A percentile compares a stretch with the other conserved stretches of the same genome.
These are phyloP conservation scores for Perizoma affinitatum DNA, from an alignment of 2,888 invertebrate species.

Conservation along the genomic window DNA sequence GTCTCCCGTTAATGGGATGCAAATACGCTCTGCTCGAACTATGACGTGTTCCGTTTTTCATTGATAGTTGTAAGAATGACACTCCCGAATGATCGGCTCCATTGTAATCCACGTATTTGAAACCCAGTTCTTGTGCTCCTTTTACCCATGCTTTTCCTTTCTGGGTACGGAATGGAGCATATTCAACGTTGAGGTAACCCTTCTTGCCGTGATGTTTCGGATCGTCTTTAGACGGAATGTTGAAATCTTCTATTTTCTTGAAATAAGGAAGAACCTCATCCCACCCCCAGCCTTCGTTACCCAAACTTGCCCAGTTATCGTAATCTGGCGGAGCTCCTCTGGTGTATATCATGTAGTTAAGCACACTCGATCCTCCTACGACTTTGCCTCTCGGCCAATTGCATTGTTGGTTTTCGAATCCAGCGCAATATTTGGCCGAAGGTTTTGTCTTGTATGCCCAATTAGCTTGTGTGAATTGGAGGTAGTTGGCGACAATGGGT, in stretches of 20 bases:
- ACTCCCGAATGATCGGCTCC: constrained; percentile 86
- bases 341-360: constrained; percentile 93
- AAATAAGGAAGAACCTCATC: constrained; percentile 89
- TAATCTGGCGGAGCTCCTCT: constrained; percentile 89
- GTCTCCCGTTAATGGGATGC: constrained; percentile 82
- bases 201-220: constrained; percentile 79
- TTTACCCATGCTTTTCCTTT: constrained; percentile 84
- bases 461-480: constrained; percentile 89
- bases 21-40: constrained; percentile 88
- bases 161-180: constrained; percentile 78
- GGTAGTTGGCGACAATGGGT: constrained; percentile 88
- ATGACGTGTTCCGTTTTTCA: constrained; percentile 86
- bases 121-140: constrained; percentile 85
- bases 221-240: constrained; percentile 82
- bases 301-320: constrained; percentile 89
- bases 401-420: constrained; percentile 89
- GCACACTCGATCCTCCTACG: constrained; percentile 91
- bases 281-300: constrained; percentile 90
- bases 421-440: constrained; percentile 88
- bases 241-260: constrained; percentile 89
- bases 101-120: constrained; percentile 85
- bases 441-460: constrained; percentile 93
- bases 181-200: constrained; percentile 84
- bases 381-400: constrained; percentile 93
- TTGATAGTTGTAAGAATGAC: constrained; percentile 85